Percentiles rank a stretch among this genome's conserved stretches.
Evolutionary conservation across 1,140 invertebrate species (phyloP).

Genomic region (Achatina immaculata): DNA sequence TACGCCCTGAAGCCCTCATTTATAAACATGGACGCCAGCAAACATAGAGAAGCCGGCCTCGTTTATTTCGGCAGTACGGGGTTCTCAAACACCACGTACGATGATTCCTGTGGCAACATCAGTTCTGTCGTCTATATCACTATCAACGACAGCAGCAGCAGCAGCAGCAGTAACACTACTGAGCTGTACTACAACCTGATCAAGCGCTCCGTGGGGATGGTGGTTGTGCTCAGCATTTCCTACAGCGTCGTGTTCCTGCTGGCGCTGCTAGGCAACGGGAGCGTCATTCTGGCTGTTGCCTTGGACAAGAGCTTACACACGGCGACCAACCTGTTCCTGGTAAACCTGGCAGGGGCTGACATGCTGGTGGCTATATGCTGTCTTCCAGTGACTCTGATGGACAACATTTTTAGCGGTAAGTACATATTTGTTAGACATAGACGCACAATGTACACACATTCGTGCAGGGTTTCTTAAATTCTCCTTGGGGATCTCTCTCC

Average conservation of each 20-base stretch:
- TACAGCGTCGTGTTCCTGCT: conserved; percentile 78
- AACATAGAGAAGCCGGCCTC: too few species aligned
- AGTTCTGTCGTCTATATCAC: background rate
- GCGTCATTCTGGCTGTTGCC: conserved; percentile 90
- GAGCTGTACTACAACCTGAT: background rate
- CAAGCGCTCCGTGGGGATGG: conserved; percentile 47
- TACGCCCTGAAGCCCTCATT: too few species aligned
- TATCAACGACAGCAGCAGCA: background rate
- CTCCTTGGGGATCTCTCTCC: too few species aligned
- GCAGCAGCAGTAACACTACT: background rate
- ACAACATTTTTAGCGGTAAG: conserved; percentile 57
- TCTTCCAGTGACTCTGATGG: conserved; percentile 84
- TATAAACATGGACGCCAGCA: too few species aligned
- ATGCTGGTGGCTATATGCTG: conserved; percentile 91
- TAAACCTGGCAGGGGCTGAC: conserved; percentile 91
- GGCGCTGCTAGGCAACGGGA: conserved; percentile 85
- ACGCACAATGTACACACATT: too few species aligned
- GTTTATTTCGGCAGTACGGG: too few species aligned
- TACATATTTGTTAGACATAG: too few species aligned
- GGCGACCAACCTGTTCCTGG: conserved; percentile 93
- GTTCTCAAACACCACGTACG: too few species aligned
- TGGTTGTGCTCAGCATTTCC: conserved; percentile 45
- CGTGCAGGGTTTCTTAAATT: too few species aligned
- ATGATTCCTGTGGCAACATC: too few species aligned
- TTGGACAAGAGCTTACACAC: conserved; percentile 87